Evolutionary conservation across 2,888 invertebrate genomes (phyloP).

Genomic region (Drosophila parthenogenetica): DNA sequence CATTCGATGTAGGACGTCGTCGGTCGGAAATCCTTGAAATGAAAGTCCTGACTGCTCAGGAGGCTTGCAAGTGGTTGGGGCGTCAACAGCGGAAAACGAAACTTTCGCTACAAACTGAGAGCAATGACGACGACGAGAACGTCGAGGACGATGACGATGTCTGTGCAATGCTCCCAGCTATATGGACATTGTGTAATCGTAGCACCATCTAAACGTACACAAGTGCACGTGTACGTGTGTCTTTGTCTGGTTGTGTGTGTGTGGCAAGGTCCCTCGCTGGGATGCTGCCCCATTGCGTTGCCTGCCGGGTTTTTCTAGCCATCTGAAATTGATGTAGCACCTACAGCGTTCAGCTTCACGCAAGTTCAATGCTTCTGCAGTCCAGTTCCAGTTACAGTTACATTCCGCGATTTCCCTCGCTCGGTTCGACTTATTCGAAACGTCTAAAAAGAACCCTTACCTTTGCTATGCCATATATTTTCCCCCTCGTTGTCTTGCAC

Average conservation of each 20-base stretch:
- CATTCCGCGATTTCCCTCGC: slow-evolving; percentile 32
- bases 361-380: slow-evolving; percentile 62
- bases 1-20: slow-evolving; percentile 36
- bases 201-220: slow-evolving; percentile 45
- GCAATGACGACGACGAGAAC: slow-evolving; percentile 47
- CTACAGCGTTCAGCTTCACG: slow-evolving; percentile 63
- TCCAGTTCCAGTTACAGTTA: too few species aligned
- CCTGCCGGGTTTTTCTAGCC: slow-evolving; percentile 51
- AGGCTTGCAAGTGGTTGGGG: slow-evolving; percentile 52
- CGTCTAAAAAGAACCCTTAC: not conserved
- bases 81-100: slow-evolving; percentile 61
- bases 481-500: slow-evolving; percentile 1
- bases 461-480: not conserved
- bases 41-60: slow-evolving; percentile 60
- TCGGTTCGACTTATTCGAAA: slow-evolving; percentile 39
- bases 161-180: slow-evolving; percentile 64
- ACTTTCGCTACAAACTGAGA: slow-evolving; percentile 62
- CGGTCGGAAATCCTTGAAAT: slow-evolving; percentile 80
- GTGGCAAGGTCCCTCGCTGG: slow-evolving; percentile 53
- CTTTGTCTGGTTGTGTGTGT: slow-evolving; percentile 10
- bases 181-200: slow-evolving; percentile 66
- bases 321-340: slow-evolving; percentile 79
- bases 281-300: slow-evolving; percentile 48
- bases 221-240: slow-evolving; percentile 16
- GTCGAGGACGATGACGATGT: slow-evolving; percentile 45